phyloP scores from a whole-genome alignment of 2,113 vertebrate genomes.

The Corynorhinus townsendii region DNA sequence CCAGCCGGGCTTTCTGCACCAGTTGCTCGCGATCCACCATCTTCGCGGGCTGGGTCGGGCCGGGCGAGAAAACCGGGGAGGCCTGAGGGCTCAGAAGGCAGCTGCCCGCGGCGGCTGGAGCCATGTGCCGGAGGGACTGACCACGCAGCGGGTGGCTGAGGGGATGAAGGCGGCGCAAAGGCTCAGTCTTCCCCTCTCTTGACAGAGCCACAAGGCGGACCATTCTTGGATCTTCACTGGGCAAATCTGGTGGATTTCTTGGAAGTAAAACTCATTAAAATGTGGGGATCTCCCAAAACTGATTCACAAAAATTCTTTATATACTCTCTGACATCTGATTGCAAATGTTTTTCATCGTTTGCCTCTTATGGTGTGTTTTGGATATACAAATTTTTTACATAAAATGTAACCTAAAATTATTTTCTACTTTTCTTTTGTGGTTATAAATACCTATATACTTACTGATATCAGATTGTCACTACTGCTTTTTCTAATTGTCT shows the following conservation, averaged over 20 bases:
- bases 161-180: neutral
- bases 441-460: neutral
- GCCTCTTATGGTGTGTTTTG: neutral
- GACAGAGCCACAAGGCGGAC: neutral
- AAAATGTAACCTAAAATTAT: neutral
- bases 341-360: neutral
- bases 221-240: neutral
- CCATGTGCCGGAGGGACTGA: slow-evolving; percentile 47
- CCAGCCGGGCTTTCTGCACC: slow-evolving; percentile 98
- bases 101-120: slow-evolving; percentile 23
- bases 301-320: neutral
- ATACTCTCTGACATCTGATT: neutral
- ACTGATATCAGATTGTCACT: neutral
- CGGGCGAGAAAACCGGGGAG: neutral
- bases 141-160: neutral
- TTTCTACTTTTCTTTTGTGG: neutral
- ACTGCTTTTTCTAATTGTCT: neutral
- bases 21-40: slow-evolving; percentile 99
- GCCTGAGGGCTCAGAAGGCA: neutral
- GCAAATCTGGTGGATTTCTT: neutral
- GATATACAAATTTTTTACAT: neutral
- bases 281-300: neutral
- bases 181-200: neutral
- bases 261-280: neutral
- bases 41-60: slow-evolving; percentile 66